These are phyloP conservation scores for Antrozous pallidus DNA, from an alignment of 2,797 vertebrate genomes.

Conservation along the genomic window DNA sequence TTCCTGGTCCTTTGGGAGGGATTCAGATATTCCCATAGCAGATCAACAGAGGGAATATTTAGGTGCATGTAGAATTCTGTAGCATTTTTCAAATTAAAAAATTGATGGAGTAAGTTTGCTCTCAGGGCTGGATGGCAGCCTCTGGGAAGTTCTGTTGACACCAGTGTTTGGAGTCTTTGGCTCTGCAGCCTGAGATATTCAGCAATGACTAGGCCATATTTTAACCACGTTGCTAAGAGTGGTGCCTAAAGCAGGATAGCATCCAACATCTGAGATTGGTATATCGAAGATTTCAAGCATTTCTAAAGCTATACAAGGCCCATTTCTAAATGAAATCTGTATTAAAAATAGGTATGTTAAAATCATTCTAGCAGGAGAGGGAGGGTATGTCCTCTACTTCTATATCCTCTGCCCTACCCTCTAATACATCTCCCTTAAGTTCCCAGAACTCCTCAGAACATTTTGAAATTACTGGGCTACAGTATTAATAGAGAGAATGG, in stretches of 20 bases:
- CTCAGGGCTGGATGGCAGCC: not conserved
- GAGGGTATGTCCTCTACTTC: not conserved
- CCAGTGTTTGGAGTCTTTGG: not conserved
- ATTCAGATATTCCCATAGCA: not conserved
- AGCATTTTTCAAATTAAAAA: not conserved
- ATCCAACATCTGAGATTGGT: not conserved
- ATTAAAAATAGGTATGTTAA: not conserved
- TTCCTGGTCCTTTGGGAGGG: not conserved
- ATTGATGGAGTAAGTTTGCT: not conserved
- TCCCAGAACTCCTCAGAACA: not conserved
- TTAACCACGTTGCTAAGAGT: not conserved
- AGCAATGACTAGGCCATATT: not conserved
- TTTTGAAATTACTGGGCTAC: not conserved
- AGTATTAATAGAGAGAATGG: not conserved
- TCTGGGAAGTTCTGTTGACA: not conserved
- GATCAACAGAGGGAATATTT: not conserved
- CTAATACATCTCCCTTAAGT: not conserved
- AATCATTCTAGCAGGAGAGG: not conserved
- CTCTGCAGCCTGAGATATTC: not conserved
- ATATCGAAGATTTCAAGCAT: not conserved
- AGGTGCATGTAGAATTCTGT: not conserved
- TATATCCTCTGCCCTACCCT: not conserved
- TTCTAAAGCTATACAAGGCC: not conserved
- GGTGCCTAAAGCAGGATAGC: not conserved
- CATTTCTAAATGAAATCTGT: not conserved